Percentiles rank a stretch among this genome's conserved stretches.
phyloP scores from a whole-genome alignment of 1,140 invertebrate species.

The Aplysia californica region DNA sequence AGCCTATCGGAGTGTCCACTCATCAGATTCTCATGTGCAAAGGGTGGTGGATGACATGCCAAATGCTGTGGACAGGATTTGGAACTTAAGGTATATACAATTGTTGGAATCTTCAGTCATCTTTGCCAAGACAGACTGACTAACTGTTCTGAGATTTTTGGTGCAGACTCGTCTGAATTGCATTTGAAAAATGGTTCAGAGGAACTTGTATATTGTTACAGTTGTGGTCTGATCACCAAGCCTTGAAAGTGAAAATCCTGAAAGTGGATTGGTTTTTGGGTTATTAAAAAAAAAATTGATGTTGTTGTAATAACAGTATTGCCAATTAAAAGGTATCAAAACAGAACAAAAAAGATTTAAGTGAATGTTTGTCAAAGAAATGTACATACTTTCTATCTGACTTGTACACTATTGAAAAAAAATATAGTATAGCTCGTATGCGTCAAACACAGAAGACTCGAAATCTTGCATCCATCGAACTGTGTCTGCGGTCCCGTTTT shows the following conservation, averaged over 20 bases:
- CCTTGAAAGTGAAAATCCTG: neutral
- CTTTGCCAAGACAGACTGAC: neutral
- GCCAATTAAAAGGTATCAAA: too few relatives aligned
- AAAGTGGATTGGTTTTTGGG: neutral
- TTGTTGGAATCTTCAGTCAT: neutral
- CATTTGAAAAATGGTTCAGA: neutral
- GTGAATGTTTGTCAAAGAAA: too few relatives aligned
- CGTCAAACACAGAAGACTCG: too few relatives aligned
- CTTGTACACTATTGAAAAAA: too few relatives aligned
- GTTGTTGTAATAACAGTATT: too few relatives aligned
- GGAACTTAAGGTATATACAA: slow-evolving; percentile 37
- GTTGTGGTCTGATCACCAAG: neutral
- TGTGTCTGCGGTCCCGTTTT: too few relatives aligned
- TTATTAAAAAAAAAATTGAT: too few relatives aligned
- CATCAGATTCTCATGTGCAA: slow-evolving; percentile 24
- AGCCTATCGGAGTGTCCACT: slow-evolving; percentile 24
- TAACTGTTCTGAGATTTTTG: neutral
- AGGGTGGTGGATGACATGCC: slow-evolving; percentile 33
- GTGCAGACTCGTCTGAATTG: neutral
- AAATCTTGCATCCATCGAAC: too few relatives aligned
- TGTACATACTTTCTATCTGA: too few relatives aligned
- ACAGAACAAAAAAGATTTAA: too few relatives aligned
- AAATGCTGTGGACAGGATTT: slow-evolving; percentile 44
- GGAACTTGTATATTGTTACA: neutral
- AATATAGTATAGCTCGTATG: too few relatives aligned